A percentile compares a stretch with the other conserved stretches of the same genome.
Conservation (phyloP, 2,113 vertebrate genomes). For the Mesitornis unicolor region DNA sequence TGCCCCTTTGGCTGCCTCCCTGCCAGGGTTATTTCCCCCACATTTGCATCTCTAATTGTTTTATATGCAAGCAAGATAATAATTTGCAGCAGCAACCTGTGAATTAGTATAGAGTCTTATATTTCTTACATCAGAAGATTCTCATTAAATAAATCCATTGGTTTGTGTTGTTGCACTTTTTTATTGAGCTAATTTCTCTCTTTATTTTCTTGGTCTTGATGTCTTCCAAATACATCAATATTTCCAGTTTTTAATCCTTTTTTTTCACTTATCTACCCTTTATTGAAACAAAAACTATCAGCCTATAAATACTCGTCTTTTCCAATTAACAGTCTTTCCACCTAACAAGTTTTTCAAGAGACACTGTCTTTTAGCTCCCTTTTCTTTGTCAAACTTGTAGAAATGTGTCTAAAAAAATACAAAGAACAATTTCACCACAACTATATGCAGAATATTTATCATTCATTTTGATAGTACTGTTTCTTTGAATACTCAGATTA, state of each 20-base stretch:
- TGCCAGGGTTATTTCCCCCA: background rate
- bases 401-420: background rate
- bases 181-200: background rate
- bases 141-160: background rate
- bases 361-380: fast-evolving
- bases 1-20: background rate
- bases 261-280: background rate
- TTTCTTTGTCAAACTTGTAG: background rate
- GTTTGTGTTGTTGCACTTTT: background rate
- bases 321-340: background rate
- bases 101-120: background rate
- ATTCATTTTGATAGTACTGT: background rate
- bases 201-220: background rate
- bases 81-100: background rate
- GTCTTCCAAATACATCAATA: background rate
- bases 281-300: background rate
- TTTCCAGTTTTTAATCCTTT: background rate
- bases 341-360: background rate
- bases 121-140: background rate
- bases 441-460: background rate
- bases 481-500: background rate
- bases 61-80: background rate
- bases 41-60: background rate
- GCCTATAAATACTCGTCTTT: background rate
- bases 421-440: background rate